A percentile compares a stretch with the other conserved stretches of the same genome.
These are phyloP conservation scores for Netelia inedita DNA, from an alignment of 2,888 invertebrate genomes.

Conservation along the genomic window DNA sequence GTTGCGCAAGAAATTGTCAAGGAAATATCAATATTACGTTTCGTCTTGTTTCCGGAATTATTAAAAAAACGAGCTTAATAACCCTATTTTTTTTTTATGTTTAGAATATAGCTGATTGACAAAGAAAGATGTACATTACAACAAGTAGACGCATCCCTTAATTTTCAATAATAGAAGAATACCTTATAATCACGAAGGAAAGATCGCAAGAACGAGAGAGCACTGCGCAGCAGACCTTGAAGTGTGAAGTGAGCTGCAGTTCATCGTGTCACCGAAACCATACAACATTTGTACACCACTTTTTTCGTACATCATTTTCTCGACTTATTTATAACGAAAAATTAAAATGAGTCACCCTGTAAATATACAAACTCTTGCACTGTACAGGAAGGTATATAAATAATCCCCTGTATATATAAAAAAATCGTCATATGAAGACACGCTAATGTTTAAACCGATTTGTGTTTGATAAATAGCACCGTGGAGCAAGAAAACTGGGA, in stretches of 20 bases:
- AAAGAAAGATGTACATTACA: too few species aligned
- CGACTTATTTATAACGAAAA: too few species aligned
- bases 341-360: neutral
- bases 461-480: neutral
- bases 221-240: too few species aligned
- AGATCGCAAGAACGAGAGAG: too few species aligned
- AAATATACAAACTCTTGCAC: neutral
- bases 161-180: too few species aligned
- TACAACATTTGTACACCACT: too few species aligned
- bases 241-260: neutral
- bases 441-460: neutral
- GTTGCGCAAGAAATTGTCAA: neutral
- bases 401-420: neutral
- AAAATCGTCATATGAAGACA: neutral
- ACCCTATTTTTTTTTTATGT: neutral
- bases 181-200: too few species aligned
- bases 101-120: neutral
- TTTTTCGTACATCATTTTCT: too few species aligned
- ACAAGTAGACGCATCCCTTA: too few species aligned
- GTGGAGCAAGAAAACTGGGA: neutral
- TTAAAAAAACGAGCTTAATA: conserved; percentile 4
- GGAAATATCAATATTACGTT: conserved; percentile 12
- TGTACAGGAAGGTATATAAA: neutral
- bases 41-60: neutral
- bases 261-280: too few species aligned